A percentile compares a stretch with the other conserved stretches of the same genome.
These are phyloP conservation scores for Monochamus alternatus DNA, from an alignment of 2,888 invertebrate species.

Conservation along the genomic window DNA sequence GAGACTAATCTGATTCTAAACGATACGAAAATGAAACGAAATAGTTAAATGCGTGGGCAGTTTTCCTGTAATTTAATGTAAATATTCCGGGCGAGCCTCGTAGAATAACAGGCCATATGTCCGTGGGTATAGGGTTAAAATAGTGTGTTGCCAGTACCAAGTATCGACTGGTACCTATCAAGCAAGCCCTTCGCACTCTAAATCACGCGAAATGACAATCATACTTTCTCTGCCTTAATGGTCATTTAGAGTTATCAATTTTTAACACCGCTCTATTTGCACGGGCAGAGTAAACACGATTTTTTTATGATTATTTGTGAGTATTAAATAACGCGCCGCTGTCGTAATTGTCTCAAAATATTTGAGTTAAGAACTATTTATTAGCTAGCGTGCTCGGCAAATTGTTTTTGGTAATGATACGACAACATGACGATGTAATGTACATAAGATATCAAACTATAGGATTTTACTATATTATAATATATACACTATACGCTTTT, in stretches of 20 bases:
- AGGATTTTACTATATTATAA: too few relatives aligned
- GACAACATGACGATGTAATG: background rate
- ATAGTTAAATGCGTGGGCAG: constrained; percentile 40
- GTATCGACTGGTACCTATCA: constrained; percentile 60
- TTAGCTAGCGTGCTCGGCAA: constrained; percentile 20
- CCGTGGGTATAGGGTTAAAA: constrained; percentile 30
- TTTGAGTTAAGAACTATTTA: constrained; percentile 32
- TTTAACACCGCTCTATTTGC: constrained; percentile 45
- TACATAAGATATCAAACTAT: too few relatives aligned
- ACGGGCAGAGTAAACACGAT: constrained; percentile 23
- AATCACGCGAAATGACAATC: constrained; percentile 67
- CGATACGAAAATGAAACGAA: constrained; percentile 40
- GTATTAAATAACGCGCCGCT: constrained; percentile 29
- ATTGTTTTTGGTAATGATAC: constrained; percentile 17
- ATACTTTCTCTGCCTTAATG: constrained; percentile 65
- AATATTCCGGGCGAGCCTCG: background rate
- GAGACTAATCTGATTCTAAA: constrained; percentile 40
- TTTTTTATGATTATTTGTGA: constrained; percentile 33
- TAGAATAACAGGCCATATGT: constrained; percentile 26
- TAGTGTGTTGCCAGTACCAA: constrained; percentile 42
- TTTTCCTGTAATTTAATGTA: constrained; percentile 32
- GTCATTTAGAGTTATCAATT: constrained; percentile 63
- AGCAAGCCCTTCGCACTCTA: constrained; percentile 46
- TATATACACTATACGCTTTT: too few relatives aligned
- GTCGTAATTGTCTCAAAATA: constrained; percentile 29